Evolutionary conservation across 2,113 vertebrate species (phyloP), one percentile per base, ranked within the genome.

Genomic region (Cynoglossus semilaevis): DNA sequence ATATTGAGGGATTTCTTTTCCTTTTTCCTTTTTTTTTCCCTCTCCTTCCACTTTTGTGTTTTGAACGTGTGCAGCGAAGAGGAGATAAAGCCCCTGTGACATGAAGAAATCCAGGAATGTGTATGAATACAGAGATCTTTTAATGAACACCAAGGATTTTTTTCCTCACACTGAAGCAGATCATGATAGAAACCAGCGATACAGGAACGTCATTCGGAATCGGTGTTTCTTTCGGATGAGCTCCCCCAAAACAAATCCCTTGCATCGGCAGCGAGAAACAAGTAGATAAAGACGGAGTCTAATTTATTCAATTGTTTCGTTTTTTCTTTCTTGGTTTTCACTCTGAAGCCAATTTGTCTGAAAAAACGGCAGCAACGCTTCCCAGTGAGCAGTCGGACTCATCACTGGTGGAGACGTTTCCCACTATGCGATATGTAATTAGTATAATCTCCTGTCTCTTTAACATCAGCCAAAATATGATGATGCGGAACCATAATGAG

Each of bases 361-460:
- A 72, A 75, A 75, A 77, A 75, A 34, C 40, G 44, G 34, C 34
- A 71, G 74, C 38, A 78, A 67, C 46, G 74, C 61, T 81, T 86
- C 77, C 77, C 62, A 18, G 51, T 59, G 65, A 79, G 76, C 76
- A 69, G 57, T 77, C 72, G 80, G 58, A 77, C 76, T 77, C 73
- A 78, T 75, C 74, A 47, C 63, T 18, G 44, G 79, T 18, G 44
- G 79, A 88, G 72, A 82, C 45, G 46, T 84, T 83, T 73, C 63
- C 74, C 81, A 72, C 61, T 72, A 85, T 74, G 66, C 77, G 79
- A 79, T 89, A 80, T 89, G 79, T 67, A 90, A 90, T 89, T 80
- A 89, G 82, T 82, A 83, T 88, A 87, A 90, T 89, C 80, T 83
- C 76, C 85, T 85, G 84, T 78, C 86, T 86, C 88, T 83, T 84